These are phyloP conservation scores for Rousettus leschenaultii DNA, from an alignment of 2,113 vertebrate species.

Conservation along the genomic window DNA sequence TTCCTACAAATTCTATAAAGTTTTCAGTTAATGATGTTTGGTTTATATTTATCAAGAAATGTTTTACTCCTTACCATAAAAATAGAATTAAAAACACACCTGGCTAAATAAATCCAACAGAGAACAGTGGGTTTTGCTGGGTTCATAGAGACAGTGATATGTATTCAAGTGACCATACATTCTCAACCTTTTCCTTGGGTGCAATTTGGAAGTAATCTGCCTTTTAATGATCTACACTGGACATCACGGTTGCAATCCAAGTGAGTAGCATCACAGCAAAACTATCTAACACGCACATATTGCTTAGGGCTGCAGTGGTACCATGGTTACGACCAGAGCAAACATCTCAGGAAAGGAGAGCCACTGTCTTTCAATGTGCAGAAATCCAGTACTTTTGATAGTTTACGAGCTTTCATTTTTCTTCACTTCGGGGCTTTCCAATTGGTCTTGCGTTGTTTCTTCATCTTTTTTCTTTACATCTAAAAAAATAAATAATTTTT, in stretches of 20 bases:
- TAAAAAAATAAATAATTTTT: conserved; percentile 18
- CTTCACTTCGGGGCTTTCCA: conserved; percentile 44
- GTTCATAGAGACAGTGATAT: conserved; percentile 14
- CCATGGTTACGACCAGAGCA: conserved; percentile 67
- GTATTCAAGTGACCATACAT: conserved; percentile 44
- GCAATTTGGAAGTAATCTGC: conserved; percentile 49
- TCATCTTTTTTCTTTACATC: conserved; percentile 57
- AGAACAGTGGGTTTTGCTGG: conserved; percentile 30
- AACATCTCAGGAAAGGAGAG: conserved; percentile 50
- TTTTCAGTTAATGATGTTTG: conserved; percentile 32
- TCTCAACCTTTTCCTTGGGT: conserved; percentile 66
- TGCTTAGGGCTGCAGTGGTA: conserved; percentile 69
- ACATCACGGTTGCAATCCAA: conserved; percentile 50
- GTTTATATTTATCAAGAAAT: conserved; percentile 17
- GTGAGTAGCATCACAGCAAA: conserved; percentile 40
- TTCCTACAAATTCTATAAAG: conserved; percentile 37
- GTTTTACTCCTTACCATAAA: not conserved
- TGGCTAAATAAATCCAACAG: conserved; percentile 33
- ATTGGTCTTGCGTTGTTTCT: conserved; percentile 46
- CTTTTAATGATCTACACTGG: conserved; percentile 57
- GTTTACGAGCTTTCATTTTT: conserved; percentile 51
- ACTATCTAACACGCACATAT: conserved; percentile 59
- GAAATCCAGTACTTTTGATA: conserved; percentile 57
- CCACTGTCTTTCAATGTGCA: conserved; percentile 31
- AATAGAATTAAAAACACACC: conserved; percentile 21